These are phyloP conservation scores for Drosophila tani DNA, from an alignment of 1,140 invertebrate species.

Conservation along the genomic window DNA sequence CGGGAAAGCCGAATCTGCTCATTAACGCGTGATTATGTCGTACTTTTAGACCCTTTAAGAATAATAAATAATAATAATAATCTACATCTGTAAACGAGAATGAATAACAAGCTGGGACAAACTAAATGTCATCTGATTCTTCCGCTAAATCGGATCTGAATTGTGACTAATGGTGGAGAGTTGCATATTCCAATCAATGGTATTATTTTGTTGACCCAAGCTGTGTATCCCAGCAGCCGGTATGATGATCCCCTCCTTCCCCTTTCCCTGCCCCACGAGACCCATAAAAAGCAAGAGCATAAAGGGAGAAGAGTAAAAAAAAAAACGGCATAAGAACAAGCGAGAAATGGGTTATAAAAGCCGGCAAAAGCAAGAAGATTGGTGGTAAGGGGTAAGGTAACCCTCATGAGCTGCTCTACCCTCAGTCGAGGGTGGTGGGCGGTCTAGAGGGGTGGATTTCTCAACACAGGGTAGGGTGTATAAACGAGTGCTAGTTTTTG, in stretches of 20 bases:
- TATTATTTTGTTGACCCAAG: slow-evolving; percentile 10
- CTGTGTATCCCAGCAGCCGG: slow-evolving; percentile 13
- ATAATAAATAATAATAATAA: no score
- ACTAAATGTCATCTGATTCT: background rate
- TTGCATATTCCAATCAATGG: background rate
- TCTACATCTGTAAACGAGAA: no score
- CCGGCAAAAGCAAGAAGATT: slow-evolving; percentile 23
- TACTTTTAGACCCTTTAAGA: no score
- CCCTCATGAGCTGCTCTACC: slow-evolving; percentile 22
- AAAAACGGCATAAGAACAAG: slow-evolving; percentile 3
- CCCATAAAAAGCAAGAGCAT: slow-evolving; percentile 32
- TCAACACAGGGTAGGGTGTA: slow-evolving; percentile 11
- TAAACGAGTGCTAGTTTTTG: slow-evolving; percentile 2
- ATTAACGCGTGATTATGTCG: no score
- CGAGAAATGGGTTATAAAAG: slow-evolving; percentile 41
- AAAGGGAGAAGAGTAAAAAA: slow-evolving; percentile 7
- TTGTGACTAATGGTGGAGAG: background rate
- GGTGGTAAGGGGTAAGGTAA: slow-evolving; percentile 17
- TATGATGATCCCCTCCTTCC: slow-evolving; percentile 10
- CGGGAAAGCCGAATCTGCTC: no score
- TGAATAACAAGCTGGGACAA: no score
- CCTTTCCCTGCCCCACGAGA: slow-evolving; percentile 7
- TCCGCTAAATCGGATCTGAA: background rate
- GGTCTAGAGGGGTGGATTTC: slow-evolving; percentile 28
- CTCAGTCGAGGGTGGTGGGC: slow-evolving; percentile 10